These are phyloP conservation scores for Nannoperca australis DNA, from an alignment of 2,797 vertebrate genomes.

Conservation along the genomic window DNA sequence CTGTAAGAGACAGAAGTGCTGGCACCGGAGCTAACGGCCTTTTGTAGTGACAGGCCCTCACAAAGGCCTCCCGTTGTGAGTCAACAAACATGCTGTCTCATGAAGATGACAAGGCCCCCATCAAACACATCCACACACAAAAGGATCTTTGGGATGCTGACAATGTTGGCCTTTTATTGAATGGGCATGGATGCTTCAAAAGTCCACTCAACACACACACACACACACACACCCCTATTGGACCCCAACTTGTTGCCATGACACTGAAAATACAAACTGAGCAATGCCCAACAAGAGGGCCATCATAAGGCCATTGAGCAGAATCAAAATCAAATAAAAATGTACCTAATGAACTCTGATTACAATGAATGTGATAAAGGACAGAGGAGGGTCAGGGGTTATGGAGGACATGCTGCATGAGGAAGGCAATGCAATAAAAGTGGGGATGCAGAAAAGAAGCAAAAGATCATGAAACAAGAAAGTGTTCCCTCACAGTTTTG, in stretches of 20 bases:
- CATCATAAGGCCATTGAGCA: slow-evolving; percentile 56
- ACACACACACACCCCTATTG: slow-evolving; percentile 36
- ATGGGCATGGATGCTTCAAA: slow-evolving; percentile 71
- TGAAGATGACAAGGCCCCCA: slow-evolving; percentile 79
- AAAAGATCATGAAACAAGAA: slow-evolving; percentile 50
- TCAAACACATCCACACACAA: slow-evolving; percentile 81
- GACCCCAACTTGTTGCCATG: slow-evolving; percentile 74
- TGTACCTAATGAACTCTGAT: slow-evolving; percentile 54
- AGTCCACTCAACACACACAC: slow-evolving; percentile 46
- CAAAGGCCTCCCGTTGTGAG: slow-evolving; percentile 74
- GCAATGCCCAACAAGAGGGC: slow-evolving; percentile 60
- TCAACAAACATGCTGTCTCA: slow-evolving; percentile 81
- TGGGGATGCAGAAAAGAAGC: slow-evolving; percentile 17
- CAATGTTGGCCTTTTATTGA: slow-evolving; percentile 84
- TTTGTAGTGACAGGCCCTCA: slow-evolving; percentile 66
- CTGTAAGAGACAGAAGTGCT: slow-evolving; percentile 57
- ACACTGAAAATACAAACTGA: slow-evolving; percentile 76
- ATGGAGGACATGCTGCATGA: slow-evolving; percentile 17
- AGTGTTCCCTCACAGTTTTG: slow-evolving; percentile 55
- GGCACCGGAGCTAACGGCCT: slow-evolving; percentile 68
- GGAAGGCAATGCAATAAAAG: slow-evolving; percentile 7
- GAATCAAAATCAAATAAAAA: slow-evolving; percentile 59
- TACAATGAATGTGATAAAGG: slow-evolving; percentile 37
- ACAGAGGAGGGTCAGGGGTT: neutral
- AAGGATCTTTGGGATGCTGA: slow-evolving; percentile 81